These are phyloP conservation scores for Aphidius gifuensis DNA, from an alignment of 1,140 invertebrate species.

Conservation along the genomic window DNA sequence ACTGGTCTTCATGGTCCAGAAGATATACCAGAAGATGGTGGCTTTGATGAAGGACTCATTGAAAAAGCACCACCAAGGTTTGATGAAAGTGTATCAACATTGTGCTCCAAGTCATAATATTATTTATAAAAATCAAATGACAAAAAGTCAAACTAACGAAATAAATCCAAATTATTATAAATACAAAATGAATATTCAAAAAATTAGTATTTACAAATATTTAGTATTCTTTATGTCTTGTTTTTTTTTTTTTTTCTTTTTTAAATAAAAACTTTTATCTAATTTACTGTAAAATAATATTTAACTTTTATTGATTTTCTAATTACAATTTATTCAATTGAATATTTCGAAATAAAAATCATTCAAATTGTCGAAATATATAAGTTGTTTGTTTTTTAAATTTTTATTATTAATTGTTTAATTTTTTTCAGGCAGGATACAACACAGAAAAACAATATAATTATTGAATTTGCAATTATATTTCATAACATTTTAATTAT, in stretches of 20 bases:
- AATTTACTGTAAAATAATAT: conserved; percentile 1
- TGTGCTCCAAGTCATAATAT: conserved; percentile 50
- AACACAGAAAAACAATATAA: too few relatives aligned
- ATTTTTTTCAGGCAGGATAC: too few relatives aligned
- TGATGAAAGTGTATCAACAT: conserved; percentile 50
- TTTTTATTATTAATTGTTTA: neutral
- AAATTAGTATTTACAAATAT: neutral
- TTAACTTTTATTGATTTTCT: neutral
- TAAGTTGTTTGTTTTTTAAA: neutral
- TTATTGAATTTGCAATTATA: too few relatives aligned
- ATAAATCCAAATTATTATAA: too few relatives aligned
- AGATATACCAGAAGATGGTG: conserved; percentile 60
- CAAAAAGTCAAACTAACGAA: too few relatives aligned
- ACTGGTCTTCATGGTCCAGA: conserved; percentile 68
- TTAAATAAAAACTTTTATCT: neutral
- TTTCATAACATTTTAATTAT: too few relatives aligned
- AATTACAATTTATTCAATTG: too few relatives aligned
- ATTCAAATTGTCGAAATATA: too few relatives aligned
- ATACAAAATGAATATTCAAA: neutral
- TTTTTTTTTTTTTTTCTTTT: neutral
- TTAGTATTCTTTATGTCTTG: too few relatives aligned
- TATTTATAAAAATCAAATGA: neutral
- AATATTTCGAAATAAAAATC: too few relatives aligned
- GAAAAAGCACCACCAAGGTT: conserved; percentile 57
- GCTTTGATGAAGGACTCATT: conserved; percentile 60